Percentiles rank a stretch among this genome's conserved stretches.
Conservation (phyloP, 2,113 vertebrate species). For the Eretmochelys imbricata region DNA sequence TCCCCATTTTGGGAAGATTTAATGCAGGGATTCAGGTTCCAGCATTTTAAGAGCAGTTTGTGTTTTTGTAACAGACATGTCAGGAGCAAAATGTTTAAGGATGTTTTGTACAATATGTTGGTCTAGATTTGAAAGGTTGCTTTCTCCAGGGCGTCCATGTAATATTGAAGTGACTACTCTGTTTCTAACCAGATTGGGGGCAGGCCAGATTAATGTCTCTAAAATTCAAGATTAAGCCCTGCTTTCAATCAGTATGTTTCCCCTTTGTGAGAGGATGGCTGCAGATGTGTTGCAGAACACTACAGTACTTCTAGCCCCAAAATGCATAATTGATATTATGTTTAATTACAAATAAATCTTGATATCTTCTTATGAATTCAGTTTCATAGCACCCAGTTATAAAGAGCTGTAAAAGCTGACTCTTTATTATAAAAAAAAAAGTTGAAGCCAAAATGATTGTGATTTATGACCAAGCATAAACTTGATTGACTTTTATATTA, state of each 20-base stretch:
- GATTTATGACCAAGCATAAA: not conserved
- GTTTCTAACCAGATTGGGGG: not conserved
- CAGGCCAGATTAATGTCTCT: not conserved
- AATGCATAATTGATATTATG: too few relatives aligned
- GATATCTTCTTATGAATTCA: too few relatives aligned
- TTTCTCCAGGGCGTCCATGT: accelerated
- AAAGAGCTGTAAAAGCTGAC: not conserved
- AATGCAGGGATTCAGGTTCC: accelerated
- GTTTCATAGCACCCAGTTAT: too few relatives aligned
- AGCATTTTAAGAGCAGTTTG: not conserved
- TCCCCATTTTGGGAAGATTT: not conserved
- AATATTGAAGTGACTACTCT: not conserved
- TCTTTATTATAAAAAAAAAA: not conserved
- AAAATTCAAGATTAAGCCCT: not conserved
- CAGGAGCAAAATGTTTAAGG: not conserved
- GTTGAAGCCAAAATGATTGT: not conserved
- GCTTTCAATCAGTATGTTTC: not conserved
- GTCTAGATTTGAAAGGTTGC: accelerated
- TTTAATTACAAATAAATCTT: too few relatives aligned
- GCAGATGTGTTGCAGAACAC: accelerated
- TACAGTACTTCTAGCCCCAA: accelerated
- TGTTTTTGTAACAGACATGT: not conserved
- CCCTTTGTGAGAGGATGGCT: not conserved
- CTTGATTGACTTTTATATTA: not conserved
- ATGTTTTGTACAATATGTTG: accelerated